These are phyloP conservation scores for Tarsius wallacei DNA, from an alignment of 2,797 vertebrate species.

Conservation along the genomic window DNA sequence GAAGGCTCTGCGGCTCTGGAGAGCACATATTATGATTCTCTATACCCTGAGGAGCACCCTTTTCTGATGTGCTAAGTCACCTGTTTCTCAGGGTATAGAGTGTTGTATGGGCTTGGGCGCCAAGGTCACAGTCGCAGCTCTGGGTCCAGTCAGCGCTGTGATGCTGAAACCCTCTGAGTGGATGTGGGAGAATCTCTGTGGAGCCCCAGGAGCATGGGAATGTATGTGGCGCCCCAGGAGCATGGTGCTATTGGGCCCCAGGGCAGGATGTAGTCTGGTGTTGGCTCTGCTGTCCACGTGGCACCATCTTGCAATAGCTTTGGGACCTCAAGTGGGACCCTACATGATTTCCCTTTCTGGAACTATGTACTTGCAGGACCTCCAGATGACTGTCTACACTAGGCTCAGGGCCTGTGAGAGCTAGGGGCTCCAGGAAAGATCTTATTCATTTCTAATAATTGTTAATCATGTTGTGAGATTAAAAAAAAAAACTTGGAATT, in stretches of 20 bases:
- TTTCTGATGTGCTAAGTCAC: neutral
- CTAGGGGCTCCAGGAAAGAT: neutral
- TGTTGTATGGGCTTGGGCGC: neutral
- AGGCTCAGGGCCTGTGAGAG: neutral
- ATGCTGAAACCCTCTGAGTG: neutral
- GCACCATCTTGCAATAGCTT: neutral
- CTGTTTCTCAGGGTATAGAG: neutral
- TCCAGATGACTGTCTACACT: neutral
- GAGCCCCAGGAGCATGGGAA: neutral
- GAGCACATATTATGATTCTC: neutral
- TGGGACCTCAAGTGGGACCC: neutral
- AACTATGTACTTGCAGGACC: neutral
- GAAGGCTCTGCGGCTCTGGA: too few species aligned
- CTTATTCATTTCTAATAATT: conserved; percentile 61
- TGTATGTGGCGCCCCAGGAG: neutral
- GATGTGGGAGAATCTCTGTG: neutral
- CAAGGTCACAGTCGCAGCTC: neutral
- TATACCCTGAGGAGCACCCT: neutral
- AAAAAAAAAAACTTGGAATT: conserved; percentile 24
- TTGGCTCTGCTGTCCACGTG: neutral
- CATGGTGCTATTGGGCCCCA: neutral
- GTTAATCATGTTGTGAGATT: conserved; percentile 2
- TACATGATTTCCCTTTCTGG: neutral
- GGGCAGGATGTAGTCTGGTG: neutral
- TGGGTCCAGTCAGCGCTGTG: neutral